phyloP scores from a whole-genome alignment of 2,797 vertebrate species.

The Hapalemur alaotrensis region DNA sequence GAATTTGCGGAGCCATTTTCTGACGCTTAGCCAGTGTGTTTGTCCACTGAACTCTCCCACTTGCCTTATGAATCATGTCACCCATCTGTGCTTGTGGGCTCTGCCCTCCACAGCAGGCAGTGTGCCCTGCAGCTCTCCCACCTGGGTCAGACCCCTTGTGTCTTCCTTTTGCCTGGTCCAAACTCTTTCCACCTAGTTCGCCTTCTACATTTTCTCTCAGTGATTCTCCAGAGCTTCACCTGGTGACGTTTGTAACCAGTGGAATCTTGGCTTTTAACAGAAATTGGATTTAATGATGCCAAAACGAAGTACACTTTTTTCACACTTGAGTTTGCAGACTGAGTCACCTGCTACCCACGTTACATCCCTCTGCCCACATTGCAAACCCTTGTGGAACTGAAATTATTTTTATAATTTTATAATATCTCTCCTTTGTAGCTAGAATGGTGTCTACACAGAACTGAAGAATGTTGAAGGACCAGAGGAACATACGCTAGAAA shows the following conservation, averaged over 20 bases:
- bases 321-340: not conserved
- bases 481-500: not conserved
- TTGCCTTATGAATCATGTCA: not conserved
- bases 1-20: not conserved
- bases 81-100: not conserved
- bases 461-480: not conserved
- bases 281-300: not conserved
- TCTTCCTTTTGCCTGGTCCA: not conserved
- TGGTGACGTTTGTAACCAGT: not conserved
- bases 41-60: not conserved
- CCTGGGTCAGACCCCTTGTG: not conserved
- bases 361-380: not conserved
- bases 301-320: not conserved
- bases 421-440: not conserved
- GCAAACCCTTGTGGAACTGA: not conserved
- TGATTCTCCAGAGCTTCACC: not conserved
- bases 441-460: not conserved
- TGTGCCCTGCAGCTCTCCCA: not conserved
- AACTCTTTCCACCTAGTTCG: not conserved
- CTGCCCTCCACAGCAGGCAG: not conserved
- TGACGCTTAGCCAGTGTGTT: not conserved
- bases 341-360: no score
- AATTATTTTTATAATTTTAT: not conserved
- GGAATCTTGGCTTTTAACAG: not conserved
- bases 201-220: not conserved